Base-by-base conservation (phyloP, 1,140 invertebrate genomes). In the Brachionus plicatilis region DNA sequence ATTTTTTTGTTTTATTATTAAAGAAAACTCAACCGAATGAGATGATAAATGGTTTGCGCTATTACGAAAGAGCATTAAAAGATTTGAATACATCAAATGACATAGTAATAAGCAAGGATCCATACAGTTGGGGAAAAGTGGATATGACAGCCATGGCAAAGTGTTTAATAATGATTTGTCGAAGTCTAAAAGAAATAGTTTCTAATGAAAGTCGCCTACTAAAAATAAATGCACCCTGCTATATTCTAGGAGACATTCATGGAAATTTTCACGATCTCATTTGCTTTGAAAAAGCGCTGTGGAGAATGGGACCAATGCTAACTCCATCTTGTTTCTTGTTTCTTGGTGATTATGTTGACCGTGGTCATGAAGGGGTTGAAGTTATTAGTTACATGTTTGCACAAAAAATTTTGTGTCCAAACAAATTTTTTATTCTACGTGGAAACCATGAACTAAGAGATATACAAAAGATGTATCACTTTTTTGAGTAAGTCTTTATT, bases 401-500 rank as follows among this genome's bases (percentile, higher is more conserved):
- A 20, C 92, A 93, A 85, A 93, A 93, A 87, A 85, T 92, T 45
- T 88, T 92, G 53, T 90, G 90, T 24, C 92, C 92, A n/a, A 86
- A 88, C 9, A 93, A 93, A 87, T 72, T 84, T 66, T 60, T 56
- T 84, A 41, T 75, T 9, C 85, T 93, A 12, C 87, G 93, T 85
- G 93, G 93, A 6, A 93, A 93, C 86, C 93, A 93, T 88, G 93
- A 93, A 88, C 90, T 93, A 8, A 86, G 92, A 53, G 89, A 89
- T 86, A 90, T 93, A 7, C 93, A 94, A 88, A 91, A 92, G 87
- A 92, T 92, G 91, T 94, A 93, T 87, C 92, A 92, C 4, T 94
- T 94, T 88, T 91, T 92, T 86, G 90, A 88, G 92, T 93, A 88
- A 88, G 87, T 72, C 24, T 87, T 24, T 66, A 37, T 37, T 7